Evolutionary conservation across 2,113 vertebrate genomes (phyloP).

Genomic region (Petromus typicus): DNA sequence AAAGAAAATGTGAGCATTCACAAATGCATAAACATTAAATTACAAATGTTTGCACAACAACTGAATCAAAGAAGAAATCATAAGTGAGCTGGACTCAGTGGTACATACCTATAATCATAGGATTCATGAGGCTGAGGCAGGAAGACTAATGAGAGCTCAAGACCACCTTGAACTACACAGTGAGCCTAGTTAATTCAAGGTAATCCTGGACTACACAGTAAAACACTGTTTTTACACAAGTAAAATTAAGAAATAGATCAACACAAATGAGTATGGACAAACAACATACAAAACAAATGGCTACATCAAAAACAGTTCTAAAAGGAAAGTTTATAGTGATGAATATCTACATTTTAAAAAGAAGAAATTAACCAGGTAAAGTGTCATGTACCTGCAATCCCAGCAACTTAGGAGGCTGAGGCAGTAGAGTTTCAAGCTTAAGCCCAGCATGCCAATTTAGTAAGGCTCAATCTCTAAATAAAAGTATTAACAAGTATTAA

Average conservation of each 20-base stretch:
- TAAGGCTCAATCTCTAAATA: not conserved
- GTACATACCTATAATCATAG: not conserved
- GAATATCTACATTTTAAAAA: not conserved
- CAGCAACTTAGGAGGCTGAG: not conserved
- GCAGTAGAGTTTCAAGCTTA: not conserved
- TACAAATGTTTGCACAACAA: not conserved
- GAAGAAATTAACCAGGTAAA: not conserved
- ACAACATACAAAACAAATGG: not conserved
- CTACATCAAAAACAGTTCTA: not conserved
- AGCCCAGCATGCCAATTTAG: not conserved
- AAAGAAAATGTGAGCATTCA: not conserved
- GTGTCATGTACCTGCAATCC: not conserved
- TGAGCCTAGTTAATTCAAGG: not conserved
- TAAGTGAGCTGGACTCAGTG: not conserved
- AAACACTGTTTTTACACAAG: not conserved
- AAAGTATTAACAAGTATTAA: too few relatives aligned
- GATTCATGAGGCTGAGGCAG: not conserved
- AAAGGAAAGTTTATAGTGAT: not conserved
- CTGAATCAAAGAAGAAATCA: not conserved
- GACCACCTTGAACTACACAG: not conserved
- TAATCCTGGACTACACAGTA: not conserved
- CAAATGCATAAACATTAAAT: not conserved
- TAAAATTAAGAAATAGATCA: not conserved
- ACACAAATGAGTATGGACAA: not conserved
- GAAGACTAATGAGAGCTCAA: not conserved